Percentiles rank a stretch among this genome's conserved stretches.
Conservation (phyloP, 1,140 invertebrate genomes). For the Dinothrombium tinctorium region DNA sequence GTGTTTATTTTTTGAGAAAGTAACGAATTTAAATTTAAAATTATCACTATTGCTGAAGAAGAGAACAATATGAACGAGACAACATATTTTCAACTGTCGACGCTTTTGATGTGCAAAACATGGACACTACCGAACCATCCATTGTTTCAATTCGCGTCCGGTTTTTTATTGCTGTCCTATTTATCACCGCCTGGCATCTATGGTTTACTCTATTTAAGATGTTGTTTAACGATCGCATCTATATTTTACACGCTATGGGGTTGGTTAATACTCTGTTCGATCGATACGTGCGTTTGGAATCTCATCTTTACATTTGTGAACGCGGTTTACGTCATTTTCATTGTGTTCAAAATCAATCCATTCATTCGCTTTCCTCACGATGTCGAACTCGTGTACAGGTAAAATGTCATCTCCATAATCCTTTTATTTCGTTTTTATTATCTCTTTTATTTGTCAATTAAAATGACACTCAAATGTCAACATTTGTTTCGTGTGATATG, state of each 20-base stretch:
- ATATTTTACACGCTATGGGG: conserved; percentile 53
- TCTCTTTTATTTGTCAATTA: no score
- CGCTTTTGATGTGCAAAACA: no score
- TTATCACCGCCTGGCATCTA: conserved; percentile 49
- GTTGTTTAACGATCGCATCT: conserved; percentile 45
- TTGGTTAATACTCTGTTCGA: conserved; percentile 50
- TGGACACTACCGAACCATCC: no score
- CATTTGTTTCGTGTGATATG: no score
- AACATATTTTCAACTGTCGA: no score
- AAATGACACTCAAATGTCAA: no score
- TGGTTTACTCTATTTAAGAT: conserved; percentile 48
- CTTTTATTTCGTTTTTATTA: no score
- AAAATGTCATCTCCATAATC: no score
- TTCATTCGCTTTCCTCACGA: conserved; percentile 45
- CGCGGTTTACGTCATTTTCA: conserved; percentile 47
- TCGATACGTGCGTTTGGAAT: conserved; percentile 66
- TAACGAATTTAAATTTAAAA: no score
- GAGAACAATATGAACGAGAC: no score
- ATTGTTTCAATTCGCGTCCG: conserved; percentile 42
- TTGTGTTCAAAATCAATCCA: conserved; percentile 53
- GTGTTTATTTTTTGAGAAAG: no score
- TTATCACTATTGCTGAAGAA: no score
- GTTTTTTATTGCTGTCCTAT: conserved; percentile 51
- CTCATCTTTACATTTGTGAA: conserved; percentile 54
- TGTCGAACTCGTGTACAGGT: conserved; percentile 50